A percentile compares a stretch with the other conserved stretches of the same genome.
Conservation (phyloP, 1,140 invertebrate genomes). For the Tetragonula clypearis region DNA sequence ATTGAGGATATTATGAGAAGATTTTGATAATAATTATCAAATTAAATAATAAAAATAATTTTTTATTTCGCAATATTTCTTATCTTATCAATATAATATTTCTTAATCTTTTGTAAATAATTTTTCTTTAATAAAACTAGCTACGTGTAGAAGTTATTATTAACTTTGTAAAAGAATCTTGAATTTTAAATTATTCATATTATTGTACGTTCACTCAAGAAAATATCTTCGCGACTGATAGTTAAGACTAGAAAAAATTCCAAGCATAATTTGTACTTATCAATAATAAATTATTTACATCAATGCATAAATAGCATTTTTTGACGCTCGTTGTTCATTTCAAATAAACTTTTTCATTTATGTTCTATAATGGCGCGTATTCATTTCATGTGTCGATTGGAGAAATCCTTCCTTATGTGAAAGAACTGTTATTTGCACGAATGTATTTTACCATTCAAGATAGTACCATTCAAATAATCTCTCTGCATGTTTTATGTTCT, state of each 20-base stretch:
- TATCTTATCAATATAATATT: too few relatives aligned
- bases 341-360: neutral
- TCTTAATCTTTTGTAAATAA: too few relatives aligned
- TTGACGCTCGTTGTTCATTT: neutral
- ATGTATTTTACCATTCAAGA: neutral
- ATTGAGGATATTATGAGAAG: too few relatives aligned
- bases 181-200: neutral
- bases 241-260: too few relatives aligned
- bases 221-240: neutral
- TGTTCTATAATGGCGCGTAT: neutral
- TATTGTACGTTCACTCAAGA: neutral
- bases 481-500: conserved; percentile 13
- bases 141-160: neutral
- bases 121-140: neutral
- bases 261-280: neutral
- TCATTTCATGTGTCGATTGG: neutral
- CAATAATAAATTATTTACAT: neutral
- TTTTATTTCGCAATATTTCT: too few relatives aligned
- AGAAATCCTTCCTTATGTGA: neutral
- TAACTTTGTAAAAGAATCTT: neutral
- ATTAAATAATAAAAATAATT: too few relatives aligned
- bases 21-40: too few relatives aligned
- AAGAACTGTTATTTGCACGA: neutral
- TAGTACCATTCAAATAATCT: neutral
- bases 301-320: neutral